Evolutionary conservation across 92 coral and sea anemone genomes (phyloP).

Genomic region (Zoanthus solanderi): DNA sequence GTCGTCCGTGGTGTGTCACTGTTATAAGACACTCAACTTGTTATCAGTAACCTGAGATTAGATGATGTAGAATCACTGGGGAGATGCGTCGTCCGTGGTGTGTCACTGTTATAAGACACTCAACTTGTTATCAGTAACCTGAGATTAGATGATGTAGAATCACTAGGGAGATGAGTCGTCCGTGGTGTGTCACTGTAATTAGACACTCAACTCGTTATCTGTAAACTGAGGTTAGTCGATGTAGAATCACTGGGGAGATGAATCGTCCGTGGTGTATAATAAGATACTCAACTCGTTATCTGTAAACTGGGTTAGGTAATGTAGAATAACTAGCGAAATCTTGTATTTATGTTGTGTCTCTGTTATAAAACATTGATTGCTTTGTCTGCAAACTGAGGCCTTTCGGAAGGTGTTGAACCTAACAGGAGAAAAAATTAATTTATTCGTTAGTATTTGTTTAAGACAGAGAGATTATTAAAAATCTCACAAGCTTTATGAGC

Average conservation of each 20-base stretch:
- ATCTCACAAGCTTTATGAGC: not conserved
- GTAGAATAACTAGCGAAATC: no score
- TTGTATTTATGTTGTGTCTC: not conserved
- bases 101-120: not conserved
- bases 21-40: no score
- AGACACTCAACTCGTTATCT: not conserved
- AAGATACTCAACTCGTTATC: no score
- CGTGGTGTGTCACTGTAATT: not conserved
- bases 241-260: no score
- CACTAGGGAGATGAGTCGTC: not conserved
- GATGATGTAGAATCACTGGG: no score
- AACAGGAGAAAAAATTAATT: not conserved
- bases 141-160: no score
- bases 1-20: no score
- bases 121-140: no score
- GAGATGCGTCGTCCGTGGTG: not conserved
- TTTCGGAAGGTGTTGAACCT: not conserved
- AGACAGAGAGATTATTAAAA: not conserved
- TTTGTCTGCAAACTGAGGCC: slow-evolving; percentile 1
- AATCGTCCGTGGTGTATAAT: not conserved
- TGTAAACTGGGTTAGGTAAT: no score
- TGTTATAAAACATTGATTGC: not conserved
- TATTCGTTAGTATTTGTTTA: not conserved
- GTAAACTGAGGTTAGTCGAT: no score
- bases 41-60: no score